A percentile compares a stretch with the other conserved stretches of the same genome.
These are phyloP conservation scores for Drosophila mayaguana DNA, from an alignment of 2,888 invertebrate genomes.

Conservation along the genomic window DNA sequence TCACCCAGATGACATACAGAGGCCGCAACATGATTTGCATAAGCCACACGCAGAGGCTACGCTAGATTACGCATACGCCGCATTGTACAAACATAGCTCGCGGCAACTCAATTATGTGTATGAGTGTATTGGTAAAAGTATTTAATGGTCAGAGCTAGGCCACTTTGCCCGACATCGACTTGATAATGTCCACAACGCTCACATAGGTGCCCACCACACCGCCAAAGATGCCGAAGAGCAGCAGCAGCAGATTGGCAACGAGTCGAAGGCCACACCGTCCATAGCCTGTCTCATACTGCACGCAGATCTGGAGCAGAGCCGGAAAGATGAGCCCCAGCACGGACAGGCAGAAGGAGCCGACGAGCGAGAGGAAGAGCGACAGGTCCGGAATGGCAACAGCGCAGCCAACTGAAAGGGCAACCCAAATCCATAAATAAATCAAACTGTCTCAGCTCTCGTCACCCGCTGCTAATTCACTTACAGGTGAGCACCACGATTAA, in stretches of 20 bases:
- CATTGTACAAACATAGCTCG: constrained; percentile 29
- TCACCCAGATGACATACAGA: constrained; percentile 30
- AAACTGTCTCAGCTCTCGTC: not conserved
- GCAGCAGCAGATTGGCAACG: constrained; percentile 89
- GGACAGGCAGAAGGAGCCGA: constrained; percentile 96
- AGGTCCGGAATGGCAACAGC: constrained; percentile 95
- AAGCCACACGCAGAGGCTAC: constrained; percentile 44
- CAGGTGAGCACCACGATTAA: constrained; percentile 89
- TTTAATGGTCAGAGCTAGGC: constrained; percentile 32
- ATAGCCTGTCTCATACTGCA: constrained; percentile 88
- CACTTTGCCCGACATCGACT: constrained; percentile 37
- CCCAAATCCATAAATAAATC: not conserved
- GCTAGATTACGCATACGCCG: constrained; percentile 55
- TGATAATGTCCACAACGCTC: constrained; percentile 81
- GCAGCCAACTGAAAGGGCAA: constrained; percentile 84
- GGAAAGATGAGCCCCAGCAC: constrained; percentile 97
- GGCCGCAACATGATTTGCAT: constrained; percentile 51
- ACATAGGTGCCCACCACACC: constrained; percentile 89
- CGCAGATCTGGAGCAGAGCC: constrained; percentile 93
- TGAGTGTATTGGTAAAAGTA: constrained; percentile 24
- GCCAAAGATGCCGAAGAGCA: constrained; percentile 90
- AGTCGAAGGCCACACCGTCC: constrained; percentile 90
- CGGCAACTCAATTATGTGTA: constrained; percentile 13
- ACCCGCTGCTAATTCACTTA: constrained; percentile 83
- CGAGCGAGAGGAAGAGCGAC: constrained; percentile 95